Evolutionary conservation across 2,113 vertebrate species (phyloP), one percentile per base, ranked within the genome.

Genomic region (Vombatus ursinus): DNA sequence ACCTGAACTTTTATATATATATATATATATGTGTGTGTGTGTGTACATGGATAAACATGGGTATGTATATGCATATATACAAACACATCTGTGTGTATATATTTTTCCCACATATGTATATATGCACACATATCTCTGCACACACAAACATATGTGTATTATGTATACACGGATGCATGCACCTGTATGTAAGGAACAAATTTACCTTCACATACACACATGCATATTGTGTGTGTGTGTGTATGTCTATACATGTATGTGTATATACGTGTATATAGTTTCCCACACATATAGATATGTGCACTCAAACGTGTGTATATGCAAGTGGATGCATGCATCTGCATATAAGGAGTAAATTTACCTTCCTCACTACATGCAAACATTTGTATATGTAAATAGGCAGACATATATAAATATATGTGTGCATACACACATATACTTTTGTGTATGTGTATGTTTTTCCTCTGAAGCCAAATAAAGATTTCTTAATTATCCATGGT

Each of bases 381-480:
- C 19, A 68, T 37, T 68, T 68, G 11, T 37, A 68, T 16, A 4
- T 14, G 31, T 37, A 61, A 31, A 14, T 3, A 61, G 31, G 57
- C 28, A 61, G 57, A 61, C 57, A 12, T 68, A 28, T 61, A 37
- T 31, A 68, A 31, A 68, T 31, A 26, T 53, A 57, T 12, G 28
- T 37, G 53, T 22, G 28, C 12, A 37, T 14, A 37, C 12, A 68
- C 11, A 68, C 11, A 37, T 12, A 68, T 22, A 61, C 10, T 68
- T 68, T 37, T 68, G 54, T 9, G 26, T 68, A 37, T 54, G 53
- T 68, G 12, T 61, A 68, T 68, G 28, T 37, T 68, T 37, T 37
- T 37, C 52, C 77, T 90, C 48, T 91, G 37, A 84, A 95, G 47
- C 50, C 47, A 93, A 93, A n/a, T 96, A 22, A 44, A 54, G 31